phyloP scores from a whole-genome alignment of 2,113 vertebrate species.

The Zosterops pallidus region DNA sequence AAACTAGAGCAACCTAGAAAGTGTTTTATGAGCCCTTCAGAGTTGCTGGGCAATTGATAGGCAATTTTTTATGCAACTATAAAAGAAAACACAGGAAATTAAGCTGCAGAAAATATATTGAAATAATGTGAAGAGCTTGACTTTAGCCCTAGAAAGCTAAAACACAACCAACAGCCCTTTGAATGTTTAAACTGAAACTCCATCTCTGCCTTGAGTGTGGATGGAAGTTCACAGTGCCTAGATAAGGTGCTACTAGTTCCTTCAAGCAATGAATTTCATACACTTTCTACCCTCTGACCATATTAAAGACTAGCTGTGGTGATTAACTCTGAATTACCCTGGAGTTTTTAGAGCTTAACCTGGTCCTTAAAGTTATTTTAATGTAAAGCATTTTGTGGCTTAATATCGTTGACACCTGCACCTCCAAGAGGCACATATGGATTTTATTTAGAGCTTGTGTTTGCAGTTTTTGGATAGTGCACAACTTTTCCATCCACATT shows the following conservation, averaged over 20 bases:
- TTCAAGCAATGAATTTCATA: conserved; percentile 43
- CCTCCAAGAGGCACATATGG: conserved; percentile 45
- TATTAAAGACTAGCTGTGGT: conserved; percentile 13
- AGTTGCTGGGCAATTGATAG: background rate
- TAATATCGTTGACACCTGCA: conserved; percentile 65
- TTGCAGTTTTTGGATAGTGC: conserved; percentile 37
- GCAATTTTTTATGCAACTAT: conserved; percentile 44
- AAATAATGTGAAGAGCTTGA: conserved; percentile 31
- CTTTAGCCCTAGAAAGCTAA: conserved; percentile 10
- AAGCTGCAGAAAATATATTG: conserved; percentile 52
- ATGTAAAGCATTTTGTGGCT: conserved; percentile 37
- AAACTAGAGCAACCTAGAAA: conserved; percentile 38
- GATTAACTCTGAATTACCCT: conserved; percentile 44
- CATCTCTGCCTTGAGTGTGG: conserved; percentile 11
- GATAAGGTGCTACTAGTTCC: conserved; percentile 38
- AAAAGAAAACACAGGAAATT: conserved; percentile 70
- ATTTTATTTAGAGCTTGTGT: conserved; percentile 47
- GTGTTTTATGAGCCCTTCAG: conserved; percentile 43
- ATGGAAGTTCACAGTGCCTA: background rate
- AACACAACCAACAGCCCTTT: conserved; percentile 1
- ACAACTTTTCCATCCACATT: conserved; percentile 29
- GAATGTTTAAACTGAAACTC: background rate
- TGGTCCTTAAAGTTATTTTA: conserved; percentile 59
- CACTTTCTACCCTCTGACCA: background rate
- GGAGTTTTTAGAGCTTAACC: conserved; percentile 44